Evolutionary conservation across 2,888 invertebrate species (phyloP).

Genomic region (Tortricodes alternella): DNA sequence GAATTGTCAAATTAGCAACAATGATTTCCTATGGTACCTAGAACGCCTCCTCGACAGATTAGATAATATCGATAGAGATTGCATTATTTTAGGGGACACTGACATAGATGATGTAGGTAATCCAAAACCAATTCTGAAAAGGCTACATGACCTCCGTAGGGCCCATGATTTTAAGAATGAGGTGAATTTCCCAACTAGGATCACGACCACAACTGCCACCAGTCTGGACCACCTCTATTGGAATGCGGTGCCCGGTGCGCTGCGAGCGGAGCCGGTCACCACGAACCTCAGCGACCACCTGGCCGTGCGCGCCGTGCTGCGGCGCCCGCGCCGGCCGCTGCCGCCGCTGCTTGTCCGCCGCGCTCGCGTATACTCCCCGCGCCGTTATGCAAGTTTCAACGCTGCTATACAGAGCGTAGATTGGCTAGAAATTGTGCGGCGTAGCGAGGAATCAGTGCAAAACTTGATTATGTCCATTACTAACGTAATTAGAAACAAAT

Average conservation of each 20-base stretch:
- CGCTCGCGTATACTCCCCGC: not conserved
- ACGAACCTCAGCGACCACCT: not conserved
- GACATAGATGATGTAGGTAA: not conserved
- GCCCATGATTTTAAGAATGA: not conserved
- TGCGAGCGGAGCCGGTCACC: not conserved
- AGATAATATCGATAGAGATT: not conserved
- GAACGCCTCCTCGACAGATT: conserved; percentile 1
- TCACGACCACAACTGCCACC: not conserved
- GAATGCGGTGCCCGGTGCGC: not conserved
- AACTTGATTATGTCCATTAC: not conserved
- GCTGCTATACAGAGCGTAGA: not conserved
- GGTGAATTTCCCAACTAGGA: not conserved
- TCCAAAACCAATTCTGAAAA: not conserved
- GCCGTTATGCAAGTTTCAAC: not conserved
- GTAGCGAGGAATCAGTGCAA: not conserved
- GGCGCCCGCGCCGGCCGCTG: not conserved
- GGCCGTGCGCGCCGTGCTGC: not conserved
- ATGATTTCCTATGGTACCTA: no score
- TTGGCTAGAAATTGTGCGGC: not conserved
- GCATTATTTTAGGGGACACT: not conserved
- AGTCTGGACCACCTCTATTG: not conserved
- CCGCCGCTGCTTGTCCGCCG: not conserved
- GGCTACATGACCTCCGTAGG: not conserved
- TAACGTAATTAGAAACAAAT: not conserved
- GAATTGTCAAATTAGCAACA: no score